Evolutionary conservation across 2,797 vertebrate genomes (phyloP).

Genomic region (Arrhamphus sclerolepis): DNA sequence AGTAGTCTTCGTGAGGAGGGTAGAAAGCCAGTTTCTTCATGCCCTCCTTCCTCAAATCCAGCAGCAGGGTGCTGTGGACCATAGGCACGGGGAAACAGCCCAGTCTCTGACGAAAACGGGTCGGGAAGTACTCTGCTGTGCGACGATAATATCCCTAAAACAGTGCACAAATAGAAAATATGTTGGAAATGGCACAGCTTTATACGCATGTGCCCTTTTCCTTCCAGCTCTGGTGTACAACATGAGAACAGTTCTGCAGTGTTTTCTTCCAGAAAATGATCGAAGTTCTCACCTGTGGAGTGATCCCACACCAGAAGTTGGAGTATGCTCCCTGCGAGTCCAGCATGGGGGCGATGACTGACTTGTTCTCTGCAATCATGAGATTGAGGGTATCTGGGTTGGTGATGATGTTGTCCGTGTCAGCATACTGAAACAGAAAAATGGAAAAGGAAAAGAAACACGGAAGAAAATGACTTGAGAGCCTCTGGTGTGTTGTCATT

Average conservation of each 20-base stretch:
- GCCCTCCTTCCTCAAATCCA: slow-evolving; percentile 87
- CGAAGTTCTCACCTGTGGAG: slow-evolving; percentile 86
- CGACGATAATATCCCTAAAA: slow-evolving; percentile 93
- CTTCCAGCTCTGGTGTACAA: too few species aligned
- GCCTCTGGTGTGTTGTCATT: too few species aligned
- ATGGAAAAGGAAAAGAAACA: background rate
- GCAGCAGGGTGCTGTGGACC: slow-evolving; percentile 92
- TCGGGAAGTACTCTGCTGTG: slow-evolving; percentile 95
- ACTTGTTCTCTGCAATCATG: slow-evolving; percentile 87
- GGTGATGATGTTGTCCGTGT: slow-evolving; percentile 94
- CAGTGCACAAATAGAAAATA: background rate
- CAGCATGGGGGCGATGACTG: slow-evolving; percentile 92
- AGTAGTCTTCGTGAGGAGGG: slow-evolving; percentile 91
- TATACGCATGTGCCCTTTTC: too few species aligned
- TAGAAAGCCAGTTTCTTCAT: slow-evolving; percentile 87
- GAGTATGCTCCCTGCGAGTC: slow-evolving; percentile 95
- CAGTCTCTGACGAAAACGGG: slow-evolving; percentile 86
- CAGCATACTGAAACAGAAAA: slow-evolving; percentile 81
- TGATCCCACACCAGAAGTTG: slow-evolving; percentile 99
- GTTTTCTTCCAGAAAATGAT: too few species aligned
- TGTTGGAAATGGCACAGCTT: too few species aligned
- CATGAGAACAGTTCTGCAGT: too few species aligned
- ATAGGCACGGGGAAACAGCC: slow-evolving; percentile 94
- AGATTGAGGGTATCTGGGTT: slow-evolving; percentile 89
- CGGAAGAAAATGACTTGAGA: background rate